These are phyloP conservation scores for Malurus alboscapulatus DNA, from an alignment of 2,113 vertebrate genomes.

Conservation along the genomic window DNA sequence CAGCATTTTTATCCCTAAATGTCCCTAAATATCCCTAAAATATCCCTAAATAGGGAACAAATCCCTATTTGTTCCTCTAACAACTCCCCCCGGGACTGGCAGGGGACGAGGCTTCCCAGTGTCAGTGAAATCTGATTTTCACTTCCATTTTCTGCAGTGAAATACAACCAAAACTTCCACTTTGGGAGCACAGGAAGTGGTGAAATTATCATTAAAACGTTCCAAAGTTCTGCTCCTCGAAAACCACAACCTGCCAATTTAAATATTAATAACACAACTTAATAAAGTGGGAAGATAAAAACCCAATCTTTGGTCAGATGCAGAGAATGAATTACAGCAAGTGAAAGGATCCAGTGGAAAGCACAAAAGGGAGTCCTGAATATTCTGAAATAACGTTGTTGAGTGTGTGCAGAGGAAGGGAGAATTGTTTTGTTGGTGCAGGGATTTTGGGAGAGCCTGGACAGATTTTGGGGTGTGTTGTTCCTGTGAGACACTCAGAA, in stretches of 20 bases:
- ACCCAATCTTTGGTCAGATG: conserved; percentile 20
- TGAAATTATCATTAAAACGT: conserved; percentile 10
- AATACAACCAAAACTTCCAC: not conserved
- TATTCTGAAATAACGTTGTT: not conserved
- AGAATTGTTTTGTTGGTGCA: not conserved
- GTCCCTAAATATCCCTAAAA: not conserved
- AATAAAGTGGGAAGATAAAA: not conserved
- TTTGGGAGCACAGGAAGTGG: not conserved
- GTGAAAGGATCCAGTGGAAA: not conserved
- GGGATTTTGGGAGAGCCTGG: not conserved
- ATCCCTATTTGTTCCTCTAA: not conserved
- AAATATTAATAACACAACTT: conserved; percentile 27
- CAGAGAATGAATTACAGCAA: conserved; percentile 46
- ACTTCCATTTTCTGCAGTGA: not conserved
- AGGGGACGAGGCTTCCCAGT: not conserved
- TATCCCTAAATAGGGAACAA: too few relatives aligned
- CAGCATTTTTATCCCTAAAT: not conserved
- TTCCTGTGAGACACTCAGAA: not conserved
- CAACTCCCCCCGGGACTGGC: not conserved
- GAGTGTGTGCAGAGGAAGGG: not conserved
- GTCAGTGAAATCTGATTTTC: not conserved
- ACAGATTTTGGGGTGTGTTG: not conserved
- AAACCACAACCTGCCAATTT: conserved; percentile 7
- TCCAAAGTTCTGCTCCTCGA: not conserved
- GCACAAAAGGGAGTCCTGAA: not conserved